These are phyloP conservation scores for Electrona antarctica DNA, from an alignment of 2,113 vertebrate species.

Conservation along the genomic window DNA sequence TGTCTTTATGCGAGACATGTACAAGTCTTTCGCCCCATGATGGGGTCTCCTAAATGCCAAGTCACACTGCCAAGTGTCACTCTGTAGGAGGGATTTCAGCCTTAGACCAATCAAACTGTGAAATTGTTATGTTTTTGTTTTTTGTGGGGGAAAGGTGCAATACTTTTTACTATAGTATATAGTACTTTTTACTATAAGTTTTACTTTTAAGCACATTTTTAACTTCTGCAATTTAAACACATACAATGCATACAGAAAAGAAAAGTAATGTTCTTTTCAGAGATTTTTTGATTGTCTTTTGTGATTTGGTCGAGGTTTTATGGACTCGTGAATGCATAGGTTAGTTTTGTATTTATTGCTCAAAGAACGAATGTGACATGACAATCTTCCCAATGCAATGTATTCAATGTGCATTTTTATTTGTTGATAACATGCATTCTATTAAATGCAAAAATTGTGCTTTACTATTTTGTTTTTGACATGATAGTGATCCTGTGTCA, in stretches of 20 bases:
- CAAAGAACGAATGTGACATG: slow-evolving; percentile 16
- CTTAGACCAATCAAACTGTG: slow-evolving; percentile 76
- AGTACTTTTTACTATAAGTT: slow-evolving; percentile 63
- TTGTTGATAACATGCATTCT: neutral
- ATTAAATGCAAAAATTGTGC: slow-evolving; percentile 11
- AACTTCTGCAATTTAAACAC: slow-evolving; percentile 18
- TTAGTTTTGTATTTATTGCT: slow-evolving; percentile 21
- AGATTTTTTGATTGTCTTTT: neutral
- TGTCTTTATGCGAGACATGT: slow-evolving; percentile 32
- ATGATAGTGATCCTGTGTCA: slow-evolving; percentile 38
- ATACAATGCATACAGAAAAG: neutral
- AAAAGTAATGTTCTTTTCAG: neutral
- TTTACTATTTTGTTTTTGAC: neutral
- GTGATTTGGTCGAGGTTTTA: neutral
- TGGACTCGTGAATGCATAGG: slow-evolving; percentile 16
- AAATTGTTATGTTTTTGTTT: slow-evolving; percentile 42
- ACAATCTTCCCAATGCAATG: slow-evolving; percentile 6
- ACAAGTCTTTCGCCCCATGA: neutral
- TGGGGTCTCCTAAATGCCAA: slow-evolving; percentile 10
- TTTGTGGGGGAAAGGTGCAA: slow-evolving; percentile 73
- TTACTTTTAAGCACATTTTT: slow-evolving; percentile 41
- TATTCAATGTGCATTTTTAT: neutral
- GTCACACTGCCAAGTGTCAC: slow-evolving; percentile 32
- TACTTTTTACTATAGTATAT: slow-evolving; percentile 52
- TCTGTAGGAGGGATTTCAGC: slow-evolving; percentile 31